A percentile compares a stretch with the other conserved stretches of the same genome.
These are phyloP conservation scores for Itoplectis maculator DNA, from an alignment of 2,888 invertebrate species.

Conservation along the genomic window DNA sequence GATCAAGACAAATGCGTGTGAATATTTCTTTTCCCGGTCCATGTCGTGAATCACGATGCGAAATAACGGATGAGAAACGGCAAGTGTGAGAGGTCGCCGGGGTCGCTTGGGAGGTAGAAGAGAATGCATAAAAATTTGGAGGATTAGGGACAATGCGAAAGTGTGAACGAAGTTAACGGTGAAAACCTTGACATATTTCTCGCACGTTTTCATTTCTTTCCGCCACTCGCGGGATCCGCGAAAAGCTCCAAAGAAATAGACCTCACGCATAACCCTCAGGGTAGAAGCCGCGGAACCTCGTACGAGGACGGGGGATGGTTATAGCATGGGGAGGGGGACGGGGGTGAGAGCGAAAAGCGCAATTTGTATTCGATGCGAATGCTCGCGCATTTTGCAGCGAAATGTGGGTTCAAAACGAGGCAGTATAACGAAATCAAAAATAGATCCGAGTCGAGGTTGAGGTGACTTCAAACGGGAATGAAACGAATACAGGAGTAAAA, in stretches of 20 bases:
- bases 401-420: conserved; percentile 8
- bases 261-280: conserved; percentile 11
- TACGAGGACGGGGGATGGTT: conserved; percentile 5
- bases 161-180: neutral
- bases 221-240: neutral
- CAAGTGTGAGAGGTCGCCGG: neutral
- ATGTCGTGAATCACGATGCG: neutral
- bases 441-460: conserved; percentile 23
- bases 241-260: conserved; percentile 18
- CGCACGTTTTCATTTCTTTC: conserved; percentile 32
- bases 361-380: conserved; percentile 34
- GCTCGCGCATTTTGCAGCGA: conserved; percentile 19
- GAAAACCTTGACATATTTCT: conserved; percentile 15
- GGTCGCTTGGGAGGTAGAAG: too few species aligned
- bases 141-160: neutral
- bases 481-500: neutral
- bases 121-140: too few species aligned
- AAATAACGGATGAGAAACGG: neutral
- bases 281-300: neutral
- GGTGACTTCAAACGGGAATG: neutral
- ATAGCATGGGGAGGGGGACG: too few species aligned
- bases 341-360: conserved; percentile 16
- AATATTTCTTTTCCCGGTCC: neutral
- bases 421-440: conserved; percentile 39
- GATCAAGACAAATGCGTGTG: conserved; percentile 35